Percentiles rank a stretch among this genome's conserved stretches.
phyloP scores from a whole-genome alignment of 2,113 vertebrate genomes.

The Psammodynastes pulverulentus region DNA sequence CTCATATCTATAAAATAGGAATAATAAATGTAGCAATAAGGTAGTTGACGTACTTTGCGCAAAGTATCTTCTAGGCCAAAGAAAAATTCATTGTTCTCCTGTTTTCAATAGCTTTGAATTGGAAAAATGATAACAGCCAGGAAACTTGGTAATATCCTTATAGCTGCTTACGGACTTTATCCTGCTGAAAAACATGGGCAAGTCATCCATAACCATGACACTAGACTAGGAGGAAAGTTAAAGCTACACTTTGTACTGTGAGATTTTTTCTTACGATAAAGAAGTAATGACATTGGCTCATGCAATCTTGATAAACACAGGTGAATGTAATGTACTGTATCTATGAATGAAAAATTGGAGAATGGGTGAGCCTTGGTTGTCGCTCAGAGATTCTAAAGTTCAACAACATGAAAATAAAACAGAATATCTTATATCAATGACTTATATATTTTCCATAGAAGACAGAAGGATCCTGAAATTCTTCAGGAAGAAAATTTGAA shows the following conservation, averaged over 20 bases:
- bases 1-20: not conserved
- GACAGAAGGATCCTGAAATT: not conserved
- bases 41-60: not conserved
- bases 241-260: not conserved
- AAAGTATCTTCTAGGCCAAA: not conserved
- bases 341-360: not conserved
- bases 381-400: not conserved
- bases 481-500: not conserved
- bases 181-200: not conserved
- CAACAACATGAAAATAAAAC: not conserved
- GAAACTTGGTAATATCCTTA: no score
- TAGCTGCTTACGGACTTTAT: not conserved
- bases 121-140: not conserved
- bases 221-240: not conserved
- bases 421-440: not conserved
- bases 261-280: not conserved
- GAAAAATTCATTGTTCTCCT: not conserved
- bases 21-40: not conserved
- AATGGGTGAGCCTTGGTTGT: not conserved
- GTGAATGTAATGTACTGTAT: slow-evolving; percentile 4
- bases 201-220: not conserved
- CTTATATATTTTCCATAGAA: not conserved
- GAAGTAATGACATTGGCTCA: not conserved
- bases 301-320: not conserved
- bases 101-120: not conserved